Conservation (phyloP, 2,888 invertebrate genomes). For the Perdita meconis region DNA sequence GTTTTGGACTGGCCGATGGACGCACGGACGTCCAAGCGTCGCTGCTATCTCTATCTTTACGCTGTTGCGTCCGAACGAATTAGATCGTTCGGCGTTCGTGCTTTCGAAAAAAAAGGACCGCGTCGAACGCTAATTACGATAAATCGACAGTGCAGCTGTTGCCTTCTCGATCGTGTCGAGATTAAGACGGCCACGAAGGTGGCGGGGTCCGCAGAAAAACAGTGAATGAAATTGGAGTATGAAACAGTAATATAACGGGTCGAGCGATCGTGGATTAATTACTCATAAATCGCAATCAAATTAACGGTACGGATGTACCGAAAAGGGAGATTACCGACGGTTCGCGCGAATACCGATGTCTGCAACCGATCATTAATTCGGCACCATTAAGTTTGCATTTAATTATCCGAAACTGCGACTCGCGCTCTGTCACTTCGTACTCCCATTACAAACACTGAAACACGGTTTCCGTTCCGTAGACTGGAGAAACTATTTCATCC, state of each 20-base stretch:
- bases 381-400: conserved; percentile 55
- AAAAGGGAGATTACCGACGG: conserved; percentile 3
- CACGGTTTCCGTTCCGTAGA: no score
- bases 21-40: conserved; percentile 8
- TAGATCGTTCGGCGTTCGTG: neutral
- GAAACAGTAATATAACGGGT: conserved; percentile 41
- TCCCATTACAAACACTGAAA: no score
- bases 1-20: conserved; percentile 24
- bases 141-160: neutral
- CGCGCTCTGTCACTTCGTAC: neutral
- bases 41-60: conserved; percentile 25
- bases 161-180: neutral
- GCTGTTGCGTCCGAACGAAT: neutral
- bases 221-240: neutral
- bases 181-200: no score
- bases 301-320: conserved; percentile 47
- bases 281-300: conserved; percentile 65
- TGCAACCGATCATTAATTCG: conserved; percentile 53
- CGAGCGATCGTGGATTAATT: conserved; percentile 52
- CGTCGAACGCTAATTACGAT: neutral
- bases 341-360: conserved; percentile 19
- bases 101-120: neutral
- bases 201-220: no score
- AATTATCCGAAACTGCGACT: conserved; percentile 47
- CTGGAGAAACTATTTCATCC: no score